Percentiles rank a stretch among this genome's conserved stretches.
These are phyloP conservation scores for Xenopus borealis DNA, from an alignment of 2,113 vertebrate species.

Conservation along the genomic window DNA sequence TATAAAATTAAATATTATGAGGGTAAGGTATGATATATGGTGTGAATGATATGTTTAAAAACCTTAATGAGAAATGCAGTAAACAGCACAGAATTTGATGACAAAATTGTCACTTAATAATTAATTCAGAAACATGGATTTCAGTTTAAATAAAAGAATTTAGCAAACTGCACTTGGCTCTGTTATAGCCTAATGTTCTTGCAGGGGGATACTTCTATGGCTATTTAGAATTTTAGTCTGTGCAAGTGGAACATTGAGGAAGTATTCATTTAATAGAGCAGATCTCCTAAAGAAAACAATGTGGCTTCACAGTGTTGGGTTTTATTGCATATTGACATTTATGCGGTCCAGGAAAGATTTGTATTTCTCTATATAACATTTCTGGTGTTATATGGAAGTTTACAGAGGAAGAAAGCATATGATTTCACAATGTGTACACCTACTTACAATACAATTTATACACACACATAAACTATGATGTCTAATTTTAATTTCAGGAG, in stretches of 20 bases:
- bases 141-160: neutral
- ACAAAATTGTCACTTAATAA: neutral
- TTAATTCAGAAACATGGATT: neutral
- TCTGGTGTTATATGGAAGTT: neutral
- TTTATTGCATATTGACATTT: neutral
- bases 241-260: neutral
- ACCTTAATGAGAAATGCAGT: neutral
- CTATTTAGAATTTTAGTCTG: neutral
- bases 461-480: too few species aligned
- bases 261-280: neutral
- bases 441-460: too few species aligned
- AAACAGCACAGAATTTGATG: neutral
- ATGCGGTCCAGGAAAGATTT: neutral
- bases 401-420: neutral
- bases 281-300: neutral
- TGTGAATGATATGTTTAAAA: neutral
- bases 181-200: neutral
- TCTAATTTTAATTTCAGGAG: too few species aligned
- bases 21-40: neutral
- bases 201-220: neutral
- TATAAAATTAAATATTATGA: constrained; percentile 1
- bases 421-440: neutral
- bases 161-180: neutral
- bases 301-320: neutral
- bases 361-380: neutral